Conservation (phyloP, 2,888 invertebrate species). For the Hipparchia semele region DNA sequence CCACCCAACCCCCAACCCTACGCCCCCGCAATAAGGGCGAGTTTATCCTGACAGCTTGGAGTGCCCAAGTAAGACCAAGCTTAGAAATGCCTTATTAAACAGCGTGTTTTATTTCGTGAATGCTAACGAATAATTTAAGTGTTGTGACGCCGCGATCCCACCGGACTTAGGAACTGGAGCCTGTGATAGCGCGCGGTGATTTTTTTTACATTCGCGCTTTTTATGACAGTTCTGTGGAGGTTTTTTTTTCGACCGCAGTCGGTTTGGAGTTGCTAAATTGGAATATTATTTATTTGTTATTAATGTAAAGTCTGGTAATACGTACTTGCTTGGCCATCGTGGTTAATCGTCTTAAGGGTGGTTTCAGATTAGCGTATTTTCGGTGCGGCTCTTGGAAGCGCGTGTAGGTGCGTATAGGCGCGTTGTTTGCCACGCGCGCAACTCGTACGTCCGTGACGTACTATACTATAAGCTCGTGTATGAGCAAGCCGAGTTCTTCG, state of each 20-base stretch:
- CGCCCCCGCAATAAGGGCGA: slow-evolving; percentile 47
- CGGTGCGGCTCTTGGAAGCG: too few species aligned
- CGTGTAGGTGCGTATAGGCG: too few species aligned
- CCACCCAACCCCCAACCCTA: slow-evolving; percentile 54
- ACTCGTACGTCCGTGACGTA: too few species aligned
- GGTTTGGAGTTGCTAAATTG: slow-evolving; percentile 13
- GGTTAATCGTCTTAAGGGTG: too few species aligned
- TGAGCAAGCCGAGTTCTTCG: too few species aligned
- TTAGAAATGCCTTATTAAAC: slow-evolving; percentile 70
- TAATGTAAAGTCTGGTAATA: not conserved
- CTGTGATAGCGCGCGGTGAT: slow-evolving; percentile 55
- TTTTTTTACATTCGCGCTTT: slow-evolving; percentile 29
- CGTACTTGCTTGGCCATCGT: not conserved
- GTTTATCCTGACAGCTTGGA: slow-evolving; percentile 47
- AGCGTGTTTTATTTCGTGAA: slow-evolving; percentile 44
- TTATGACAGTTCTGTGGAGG: slow-evolving; percentile 7
- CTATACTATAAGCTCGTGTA: too few species aligned
- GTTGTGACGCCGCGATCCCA: slow-evolving; percentile 48
- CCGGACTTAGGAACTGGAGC: slow-evolving; percentile 49
- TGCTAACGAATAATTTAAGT: slow-evolving; percentile 40
- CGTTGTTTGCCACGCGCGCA: too few species aligned
- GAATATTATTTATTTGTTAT: not conserved
- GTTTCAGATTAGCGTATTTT: too few species aligned
- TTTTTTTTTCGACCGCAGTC: not conserved
- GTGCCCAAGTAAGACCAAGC: slow-evolving; percentile 46